Evolutionary conservation across 2,888 invertebrate genomes (phyloP).

Genomic region (Alitta virens): DNA sequence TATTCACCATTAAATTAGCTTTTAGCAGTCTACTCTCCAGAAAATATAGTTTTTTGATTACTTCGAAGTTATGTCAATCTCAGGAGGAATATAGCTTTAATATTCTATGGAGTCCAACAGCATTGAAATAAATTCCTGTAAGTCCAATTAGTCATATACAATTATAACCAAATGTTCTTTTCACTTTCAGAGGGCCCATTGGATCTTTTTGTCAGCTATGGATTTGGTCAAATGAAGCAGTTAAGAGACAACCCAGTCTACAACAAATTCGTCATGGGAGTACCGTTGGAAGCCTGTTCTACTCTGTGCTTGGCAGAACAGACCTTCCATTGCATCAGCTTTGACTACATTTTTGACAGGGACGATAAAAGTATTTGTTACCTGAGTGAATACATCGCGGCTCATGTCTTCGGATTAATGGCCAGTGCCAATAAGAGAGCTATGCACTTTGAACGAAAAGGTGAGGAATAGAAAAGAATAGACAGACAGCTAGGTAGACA

Average conservation of each 20-base stretch:
- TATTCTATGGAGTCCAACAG: no score
- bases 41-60: no score
- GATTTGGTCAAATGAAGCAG: conserved; percentile 41
- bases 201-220: conserved; percentile 48
- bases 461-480: conserved; percentile 33
- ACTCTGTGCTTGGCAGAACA: conserved; percentile 46
- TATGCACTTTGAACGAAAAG: conserved; percentile 50
- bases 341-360: conserved; percentile 43
- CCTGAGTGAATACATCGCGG: conserved; percentile 47
- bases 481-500: no score
- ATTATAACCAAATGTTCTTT: no score
- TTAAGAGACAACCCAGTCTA: conserved; percentile 44
- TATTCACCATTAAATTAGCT: no score
- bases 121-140: no score
- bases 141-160: no score
- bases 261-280: conserved; percentile 39
- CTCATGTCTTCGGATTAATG: conserved; percentile 44
- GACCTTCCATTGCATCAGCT: conserved; percentile 44
- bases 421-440: conserved; percentile 33
- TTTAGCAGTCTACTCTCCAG: no score
- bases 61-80: no score
- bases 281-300: conserved; percentile 47
- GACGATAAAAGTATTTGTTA: conserved; percentile 40
- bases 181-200: conserved; percentile 40
- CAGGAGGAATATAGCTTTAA: no score